A percentile compares a stretch with the other conserved stretches of the same genome.
phyloP scores from a whole-genome alignment of 2,113 vertebrate genomes.

The Benitochromis conjunctus region DNA sequence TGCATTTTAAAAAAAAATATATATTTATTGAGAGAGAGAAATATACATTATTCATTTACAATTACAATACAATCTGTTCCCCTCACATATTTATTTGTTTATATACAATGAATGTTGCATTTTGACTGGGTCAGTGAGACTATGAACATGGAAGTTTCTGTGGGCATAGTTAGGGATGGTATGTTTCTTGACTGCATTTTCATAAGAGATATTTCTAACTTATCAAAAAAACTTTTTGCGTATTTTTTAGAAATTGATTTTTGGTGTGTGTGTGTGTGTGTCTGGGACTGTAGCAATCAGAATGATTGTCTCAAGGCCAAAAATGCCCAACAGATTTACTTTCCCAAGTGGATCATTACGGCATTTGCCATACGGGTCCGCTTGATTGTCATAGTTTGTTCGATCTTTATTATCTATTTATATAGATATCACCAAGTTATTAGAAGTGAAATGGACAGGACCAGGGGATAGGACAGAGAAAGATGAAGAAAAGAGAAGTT shows the following conservation, averaged over 20 bases:
- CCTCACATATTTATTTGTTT: no score
- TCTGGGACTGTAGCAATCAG: background rate
- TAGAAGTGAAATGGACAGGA: rapidly evolving
- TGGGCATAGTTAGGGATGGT: background rate
- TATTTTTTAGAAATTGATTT: no score
- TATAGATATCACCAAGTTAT: no score
- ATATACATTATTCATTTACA: no score
- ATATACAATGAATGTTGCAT: background rate
- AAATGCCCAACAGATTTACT: background rate
- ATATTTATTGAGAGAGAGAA: no score
- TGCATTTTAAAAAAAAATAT: background rate
- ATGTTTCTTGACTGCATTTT: background rate
- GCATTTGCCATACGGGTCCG: background rate
- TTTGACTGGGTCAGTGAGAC: background rate
- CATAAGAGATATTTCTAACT: background rate
- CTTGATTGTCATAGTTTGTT: background rate
- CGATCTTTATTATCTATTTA: background rate
- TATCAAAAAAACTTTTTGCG: background rate
- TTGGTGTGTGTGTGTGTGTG: no score
- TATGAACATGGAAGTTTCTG: background rate
- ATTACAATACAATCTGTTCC: no score
- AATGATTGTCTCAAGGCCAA: background rate
- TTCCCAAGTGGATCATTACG: background rate
- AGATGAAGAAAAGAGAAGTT: background rate
- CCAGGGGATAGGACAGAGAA: background rate